Percentiles rank a stretch among this genome's conserved stretches.
These are phyloP conservation scores for Martes martes DNA, from an alignment of 2,113 vertebrate genomes.

Conservation along the genomic window DNA sequence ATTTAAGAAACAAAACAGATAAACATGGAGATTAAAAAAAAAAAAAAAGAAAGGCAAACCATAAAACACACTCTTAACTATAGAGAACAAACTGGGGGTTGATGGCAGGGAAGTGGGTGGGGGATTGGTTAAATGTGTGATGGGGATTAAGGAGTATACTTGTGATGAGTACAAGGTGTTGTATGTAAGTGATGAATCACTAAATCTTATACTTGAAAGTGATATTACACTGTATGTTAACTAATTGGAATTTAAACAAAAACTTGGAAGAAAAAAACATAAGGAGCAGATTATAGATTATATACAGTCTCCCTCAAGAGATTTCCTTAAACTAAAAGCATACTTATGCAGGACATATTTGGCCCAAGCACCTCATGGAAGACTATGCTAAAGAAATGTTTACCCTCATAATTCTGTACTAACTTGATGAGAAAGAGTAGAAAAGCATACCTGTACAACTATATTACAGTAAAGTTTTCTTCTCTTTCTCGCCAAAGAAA, in stretches of 20 bases:
- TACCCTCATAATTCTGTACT: not conserved
- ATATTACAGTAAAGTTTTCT: not conserved
- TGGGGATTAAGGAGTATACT: not conserved
- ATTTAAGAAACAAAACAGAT: not conserved
- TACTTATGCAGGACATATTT: no score
- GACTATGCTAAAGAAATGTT: not conserved
- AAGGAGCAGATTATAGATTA: not conserved
- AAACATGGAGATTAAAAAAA: not conserved
- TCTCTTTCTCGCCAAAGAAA: not conserved
- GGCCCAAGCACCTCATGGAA: not conserved
- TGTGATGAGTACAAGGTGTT: not conserved
- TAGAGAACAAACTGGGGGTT: not conserved
- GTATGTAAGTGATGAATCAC: not conserved
- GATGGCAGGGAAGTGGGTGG: not conserved
- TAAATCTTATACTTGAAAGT: not conserved
- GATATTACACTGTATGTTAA: not conserved
- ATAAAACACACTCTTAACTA: not conserved
- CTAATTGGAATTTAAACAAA: not conserved
- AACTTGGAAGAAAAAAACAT: not conserved
- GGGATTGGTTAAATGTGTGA: not conserved
- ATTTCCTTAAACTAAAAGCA: not conserved
- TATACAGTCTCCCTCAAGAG: not conserved
- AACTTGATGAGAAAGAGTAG: not conserved
- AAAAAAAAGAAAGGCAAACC: not conserved
- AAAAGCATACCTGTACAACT: not conserved